Conservation (phyloP, 2,113 vertebrate species). For the Suncus etruscus region DNA sequence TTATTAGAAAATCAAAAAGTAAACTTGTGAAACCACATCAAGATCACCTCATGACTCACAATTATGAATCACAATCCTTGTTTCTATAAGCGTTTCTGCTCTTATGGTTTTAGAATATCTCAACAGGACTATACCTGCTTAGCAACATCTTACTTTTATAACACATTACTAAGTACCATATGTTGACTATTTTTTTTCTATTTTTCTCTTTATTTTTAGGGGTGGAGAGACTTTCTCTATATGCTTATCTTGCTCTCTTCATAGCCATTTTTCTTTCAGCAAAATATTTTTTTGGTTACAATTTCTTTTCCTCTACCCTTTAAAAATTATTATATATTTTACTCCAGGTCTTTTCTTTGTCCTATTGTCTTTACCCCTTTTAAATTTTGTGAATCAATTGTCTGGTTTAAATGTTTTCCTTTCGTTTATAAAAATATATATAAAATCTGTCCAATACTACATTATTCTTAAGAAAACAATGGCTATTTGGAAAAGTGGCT, state of each 20-base stretch:
- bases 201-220: no score
- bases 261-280: not conserved
- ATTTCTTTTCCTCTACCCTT: not conserved
- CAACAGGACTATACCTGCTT: not conserved
- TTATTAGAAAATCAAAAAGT: not conserved
- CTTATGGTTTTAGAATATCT: not conserved
- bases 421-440: not conserved
- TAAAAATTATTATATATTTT: not conserved
- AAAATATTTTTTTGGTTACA: not conserved
- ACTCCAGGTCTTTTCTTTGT: not conserved
- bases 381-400: not conserved
- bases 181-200: not conserved
- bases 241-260: not conserved
- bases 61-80: not conserved
- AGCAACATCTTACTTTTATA: not conserved
- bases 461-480: not conserved
- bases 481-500: no score
- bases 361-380: not conserved
- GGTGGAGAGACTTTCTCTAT: not conserved
- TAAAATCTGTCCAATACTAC: not conserved
- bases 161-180: not conserved
- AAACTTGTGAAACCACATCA: not conserved
- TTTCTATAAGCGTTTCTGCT: not conserved
- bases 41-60: not conserved
- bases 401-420: not conserved